Evolutionary conservation across 2,113 vertebrate genomes (phyloP).

Genomic region (Mirounga angustirostris): DNA sequence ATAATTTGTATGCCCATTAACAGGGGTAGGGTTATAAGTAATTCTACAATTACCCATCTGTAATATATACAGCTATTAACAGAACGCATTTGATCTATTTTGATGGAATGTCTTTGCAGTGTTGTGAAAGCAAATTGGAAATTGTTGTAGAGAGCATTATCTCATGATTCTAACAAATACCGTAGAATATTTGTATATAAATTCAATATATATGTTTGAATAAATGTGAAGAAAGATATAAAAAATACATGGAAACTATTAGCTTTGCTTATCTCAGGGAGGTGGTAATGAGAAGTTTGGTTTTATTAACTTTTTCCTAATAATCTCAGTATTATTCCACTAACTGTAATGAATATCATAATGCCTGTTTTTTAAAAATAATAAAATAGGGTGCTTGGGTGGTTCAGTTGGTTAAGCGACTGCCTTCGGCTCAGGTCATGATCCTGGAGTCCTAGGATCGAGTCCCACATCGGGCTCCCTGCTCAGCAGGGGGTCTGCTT

Average conservation of each 20-base stretch:
- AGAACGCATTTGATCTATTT: conserved; percentile 35
- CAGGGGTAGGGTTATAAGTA: neutral
- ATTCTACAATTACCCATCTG: neutral
- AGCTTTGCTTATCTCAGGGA: conserved; percentile 15
- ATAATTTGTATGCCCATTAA: conserved; percentile 33
- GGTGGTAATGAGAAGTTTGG: neutral
- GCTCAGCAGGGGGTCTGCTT: too few species aligned
- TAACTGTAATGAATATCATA: conserved; percentile 11
- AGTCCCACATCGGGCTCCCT: too few species aligned
- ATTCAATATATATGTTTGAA: conserved; percentile 2
- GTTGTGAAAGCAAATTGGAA: conserved; percentile 41
- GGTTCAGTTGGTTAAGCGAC: too few species aligned
- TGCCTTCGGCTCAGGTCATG: too few species aligned
- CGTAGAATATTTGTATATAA: neutral
- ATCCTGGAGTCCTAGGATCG: too few species aligned
- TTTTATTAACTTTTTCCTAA: neutral
- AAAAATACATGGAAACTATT: neutral
- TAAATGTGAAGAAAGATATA: neutral
- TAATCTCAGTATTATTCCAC: neutral
- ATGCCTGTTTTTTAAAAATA: neutral
- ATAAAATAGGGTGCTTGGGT: neutral
- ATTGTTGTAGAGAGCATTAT: neutral
- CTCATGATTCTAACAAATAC: neutral
- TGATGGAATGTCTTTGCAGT: neutral
- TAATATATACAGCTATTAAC: neutral